Conservation (phyloP, 2,113 vertebrate genomes). For the Gallinago paraguaiae region DNA sequence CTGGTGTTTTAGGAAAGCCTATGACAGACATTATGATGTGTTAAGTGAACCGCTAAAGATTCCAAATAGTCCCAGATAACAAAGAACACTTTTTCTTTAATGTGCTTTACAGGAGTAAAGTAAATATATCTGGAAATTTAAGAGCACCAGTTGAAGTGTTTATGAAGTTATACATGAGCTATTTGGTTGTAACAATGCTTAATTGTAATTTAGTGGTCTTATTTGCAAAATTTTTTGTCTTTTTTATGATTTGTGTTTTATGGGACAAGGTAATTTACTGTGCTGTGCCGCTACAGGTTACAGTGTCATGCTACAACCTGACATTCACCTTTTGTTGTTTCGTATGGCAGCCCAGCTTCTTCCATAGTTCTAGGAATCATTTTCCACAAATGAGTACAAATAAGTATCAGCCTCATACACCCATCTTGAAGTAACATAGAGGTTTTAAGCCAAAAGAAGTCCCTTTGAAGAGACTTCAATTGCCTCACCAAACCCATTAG, state of each 20-base stretch:
- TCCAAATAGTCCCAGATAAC: constrained; percentile 22
- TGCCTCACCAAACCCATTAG: not conserved
- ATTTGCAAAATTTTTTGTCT: not conserved
- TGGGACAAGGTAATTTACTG: not conserved
- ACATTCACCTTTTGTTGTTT: not conserved
- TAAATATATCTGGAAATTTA: constrained; percentile 55
- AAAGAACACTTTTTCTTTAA: constrained; percentile 47
- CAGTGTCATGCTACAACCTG: not conserved
- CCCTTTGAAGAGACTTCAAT: not conserved
- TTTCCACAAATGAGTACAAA: not conserved
- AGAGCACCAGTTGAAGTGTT: constrained; percentile 31
- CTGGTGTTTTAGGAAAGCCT: constrained; percentile 24
- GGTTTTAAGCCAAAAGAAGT: not conserved
- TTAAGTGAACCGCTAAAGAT: constrained; percentile 38
- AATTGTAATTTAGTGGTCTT: not conserved
- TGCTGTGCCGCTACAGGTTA: not conserved
- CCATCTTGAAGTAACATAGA: not conserved
- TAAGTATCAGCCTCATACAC: not conserved
- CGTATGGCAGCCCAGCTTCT: not conserved
- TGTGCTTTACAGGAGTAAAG: constrained; percentile 11
- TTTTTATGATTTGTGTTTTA: not conserved
- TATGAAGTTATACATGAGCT: constrained; percentile 31
- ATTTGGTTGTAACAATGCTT: not conserved
- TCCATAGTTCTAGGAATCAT: not conserved
- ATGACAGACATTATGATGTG: constrained; percentile 20